These are phyloP conservation scores for Pasiphila rectangulata DNA, from an alignment of 2,888 invertebrate genomes.

Conservation along the genomic window DNA sequence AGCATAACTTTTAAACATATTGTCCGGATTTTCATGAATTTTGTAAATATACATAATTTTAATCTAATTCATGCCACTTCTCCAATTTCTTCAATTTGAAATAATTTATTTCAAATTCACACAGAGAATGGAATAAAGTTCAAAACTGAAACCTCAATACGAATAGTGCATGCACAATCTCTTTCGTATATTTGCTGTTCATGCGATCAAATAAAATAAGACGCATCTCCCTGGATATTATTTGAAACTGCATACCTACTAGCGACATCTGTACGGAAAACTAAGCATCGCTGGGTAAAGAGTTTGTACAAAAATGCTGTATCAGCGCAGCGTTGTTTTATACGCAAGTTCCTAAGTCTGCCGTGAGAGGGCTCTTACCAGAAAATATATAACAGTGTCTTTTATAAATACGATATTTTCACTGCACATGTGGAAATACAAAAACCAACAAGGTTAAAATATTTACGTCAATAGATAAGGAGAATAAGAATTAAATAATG, in stretches of 20 bases:
- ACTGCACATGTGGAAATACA: not conserved
- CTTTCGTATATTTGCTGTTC: not conserved
- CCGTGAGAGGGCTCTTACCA: conserved; percentile 18
- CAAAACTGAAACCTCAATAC: not conserved
- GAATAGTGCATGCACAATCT: not conserved
- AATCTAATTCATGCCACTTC: no score
- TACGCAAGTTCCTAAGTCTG: conserved; percentile 3
- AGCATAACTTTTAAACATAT: no score
- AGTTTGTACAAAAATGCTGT: not conserved
- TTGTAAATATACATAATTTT: no score
- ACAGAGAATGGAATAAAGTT: not conserved
- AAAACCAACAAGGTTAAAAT: not conserved
- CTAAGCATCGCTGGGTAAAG: conserved; percentile 8
- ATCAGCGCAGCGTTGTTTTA: not conserved
- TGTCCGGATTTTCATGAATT: no score
- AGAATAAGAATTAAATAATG: no score
- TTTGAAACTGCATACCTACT: not conserved
- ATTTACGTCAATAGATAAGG: conserved; percentile 5
- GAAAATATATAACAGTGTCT: not conserved
- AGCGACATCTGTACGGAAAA: conserved; percentile 17
- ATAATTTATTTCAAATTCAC: no score
- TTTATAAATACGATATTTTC: not conserved
- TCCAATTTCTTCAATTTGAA: no score
- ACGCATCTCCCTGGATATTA: not conserved
- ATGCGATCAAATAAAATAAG: not conserved